Evolutionary conservation across 1,140 invertebrate species (phyloP).

Genomic region (Eumeta japonica): DNA sequence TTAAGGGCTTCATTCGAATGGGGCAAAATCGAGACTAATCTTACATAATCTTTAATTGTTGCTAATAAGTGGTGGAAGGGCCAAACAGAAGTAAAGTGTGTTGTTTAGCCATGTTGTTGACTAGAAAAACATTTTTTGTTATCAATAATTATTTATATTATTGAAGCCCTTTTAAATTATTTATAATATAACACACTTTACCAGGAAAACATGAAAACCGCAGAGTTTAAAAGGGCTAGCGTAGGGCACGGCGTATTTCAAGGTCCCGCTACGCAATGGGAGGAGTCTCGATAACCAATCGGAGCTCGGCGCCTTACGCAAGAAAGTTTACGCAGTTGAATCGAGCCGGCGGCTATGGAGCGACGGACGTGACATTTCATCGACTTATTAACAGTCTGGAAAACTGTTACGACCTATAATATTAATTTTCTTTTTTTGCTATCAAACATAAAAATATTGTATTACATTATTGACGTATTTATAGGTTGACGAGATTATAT

Average conservation of each 20-base stretch:
- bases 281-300: constrained; percentile 44
- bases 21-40: too few species aligned
- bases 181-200: constrained; percentile 55
- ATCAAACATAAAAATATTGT: too few species aligned
- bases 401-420: too few species aligned
- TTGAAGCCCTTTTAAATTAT: constrained; percentile 50
- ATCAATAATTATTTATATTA: constrained; percentile 14
- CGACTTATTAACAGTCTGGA: too few species aligned
- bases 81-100: too few species aligned
- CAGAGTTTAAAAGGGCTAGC: constrained; percentile 39
- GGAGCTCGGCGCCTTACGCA: constrained; percentile 34
- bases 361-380: too few species aligned
- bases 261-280: constrained; percentile 49
- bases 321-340: constrained; percentile 32
- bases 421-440: too few species aligned
- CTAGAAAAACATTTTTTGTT: neutral
- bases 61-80: constrained; percentile 14
- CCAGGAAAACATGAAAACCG: constrained; percentile 34
- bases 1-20: too few species aligned
- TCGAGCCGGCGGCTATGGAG: too few species aligned
- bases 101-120: too few species aligned
- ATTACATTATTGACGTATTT: too few species aligned
- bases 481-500: too few species aligned
- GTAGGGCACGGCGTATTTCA: constrained; percentile 44
- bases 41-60: constrained; percentile 28